Conservation (phyloP, 2,113 vertebrate genomes). For the Pontoporia blainvillei region DNA sequence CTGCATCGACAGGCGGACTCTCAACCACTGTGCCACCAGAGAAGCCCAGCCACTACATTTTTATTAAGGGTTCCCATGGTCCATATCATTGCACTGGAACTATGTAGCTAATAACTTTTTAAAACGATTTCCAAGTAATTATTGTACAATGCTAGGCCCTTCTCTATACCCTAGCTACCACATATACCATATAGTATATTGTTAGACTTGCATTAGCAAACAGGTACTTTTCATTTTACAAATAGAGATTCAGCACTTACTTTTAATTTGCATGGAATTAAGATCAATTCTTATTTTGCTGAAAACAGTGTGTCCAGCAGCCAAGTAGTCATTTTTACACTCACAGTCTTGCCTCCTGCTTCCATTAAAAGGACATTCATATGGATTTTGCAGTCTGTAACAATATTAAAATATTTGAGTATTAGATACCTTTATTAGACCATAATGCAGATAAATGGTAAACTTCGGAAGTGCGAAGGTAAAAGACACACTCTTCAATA, state of each 20-base stretch:
- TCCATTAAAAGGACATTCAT: constrained; percentile 95
- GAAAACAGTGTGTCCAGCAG: constrained; percentile 92
- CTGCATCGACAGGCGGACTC: no score
- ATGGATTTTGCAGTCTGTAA: constrained; percentile 91
- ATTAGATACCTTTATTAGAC: not conserved
- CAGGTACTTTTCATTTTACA: not conserved
- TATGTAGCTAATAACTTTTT: not conserved
- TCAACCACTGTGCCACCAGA: no score
- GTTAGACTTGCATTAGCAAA: not conserved
- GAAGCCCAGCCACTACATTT: not conserved
- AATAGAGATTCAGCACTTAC: constrained; percentile 80
- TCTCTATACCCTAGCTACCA: not conserved
- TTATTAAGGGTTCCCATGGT: not conserved
- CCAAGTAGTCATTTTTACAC: constrained; percentile 91
- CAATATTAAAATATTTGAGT: not conserved
- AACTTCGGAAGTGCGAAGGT: not conserved
- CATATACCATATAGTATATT: not conserved
- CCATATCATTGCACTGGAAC: not conserved
- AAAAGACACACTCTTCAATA: not conserved
- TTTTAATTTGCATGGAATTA: constrained; percentile 90
- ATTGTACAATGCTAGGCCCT: not conserved
- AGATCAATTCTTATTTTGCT: constrained; percentile 93
- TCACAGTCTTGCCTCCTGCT: constrained; percentile 90
- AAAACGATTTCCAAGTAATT: not conserved
- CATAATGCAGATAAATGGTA: not conserved